Evolutionary conservation across 2,797 vertebrate species (phyloP).

Genomic region (Adrianichthys oophorus): DNA sequence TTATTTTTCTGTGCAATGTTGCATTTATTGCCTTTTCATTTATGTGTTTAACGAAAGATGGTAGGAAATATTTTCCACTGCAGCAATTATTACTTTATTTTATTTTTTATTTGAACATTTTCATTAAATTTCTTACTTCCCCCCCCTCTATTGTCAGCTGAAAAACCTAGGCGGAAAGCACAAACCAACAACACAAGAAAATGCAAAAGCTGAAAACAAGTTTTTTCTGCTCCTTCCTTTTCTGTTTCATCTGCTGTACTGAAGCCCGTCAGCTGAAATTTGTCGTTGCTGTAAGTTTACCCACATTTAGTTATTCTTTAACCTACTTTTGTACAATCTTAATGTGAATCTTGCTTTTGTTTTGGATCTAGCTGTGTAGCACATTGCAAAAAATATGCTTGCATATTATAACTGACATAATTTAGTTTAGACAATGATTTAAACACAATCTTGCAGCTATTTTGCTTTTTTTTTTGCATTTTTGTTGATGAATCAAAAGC

Average conservation of each 20-base stretch:
- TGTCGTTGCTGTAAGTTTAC: constrained; percentile 67
- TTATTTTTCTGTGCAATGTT: too few relatives aligned
- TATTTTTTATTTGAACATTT: background rate
- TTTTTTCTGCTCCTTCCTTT: constrained; percentile 44
- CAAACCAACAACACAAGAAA: constrained; percentile 16
- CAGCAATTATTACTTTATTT: background rate
- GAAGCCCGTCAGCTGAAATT: constrained; percentile 69
- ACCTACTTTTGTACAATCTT: constrained; percentile 1
- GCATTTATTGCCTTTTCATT: too few relatives aligned
- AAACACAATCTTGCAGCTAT: constrained; percentile 29
- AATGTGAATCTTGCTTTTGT: background rate
- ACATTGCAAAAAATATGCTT: constrained; percentile 10
- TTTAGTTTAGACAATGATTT: constrained; percentile 20
- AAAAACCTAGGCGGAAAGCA: constrained; percentile 11
- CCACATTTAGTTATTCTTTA: background rate
- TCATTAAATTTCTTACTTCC: background rate
- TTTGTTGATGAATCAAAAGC: constrained; percentile 41
- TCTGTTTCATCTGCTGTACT: constrained; percentile 40
- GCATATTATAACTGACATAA: constrained; percentile 3
- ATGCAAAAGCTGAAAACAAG: constrained; percentile 43
- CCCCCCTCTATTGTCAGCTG: constrained; percentile 4
- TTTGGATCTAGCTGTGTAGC: constrained; percentile 2
- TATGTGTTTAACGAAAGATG: too few relatives aligned
- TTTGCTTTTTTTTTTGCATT: constrained; percentile 19
- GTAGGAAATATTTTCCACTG: too few relatives aligned